Evolutionary conservation across 2,888 invertebrate genomes (phyloP).

Genomic region (Mythimna impura): DNA sequence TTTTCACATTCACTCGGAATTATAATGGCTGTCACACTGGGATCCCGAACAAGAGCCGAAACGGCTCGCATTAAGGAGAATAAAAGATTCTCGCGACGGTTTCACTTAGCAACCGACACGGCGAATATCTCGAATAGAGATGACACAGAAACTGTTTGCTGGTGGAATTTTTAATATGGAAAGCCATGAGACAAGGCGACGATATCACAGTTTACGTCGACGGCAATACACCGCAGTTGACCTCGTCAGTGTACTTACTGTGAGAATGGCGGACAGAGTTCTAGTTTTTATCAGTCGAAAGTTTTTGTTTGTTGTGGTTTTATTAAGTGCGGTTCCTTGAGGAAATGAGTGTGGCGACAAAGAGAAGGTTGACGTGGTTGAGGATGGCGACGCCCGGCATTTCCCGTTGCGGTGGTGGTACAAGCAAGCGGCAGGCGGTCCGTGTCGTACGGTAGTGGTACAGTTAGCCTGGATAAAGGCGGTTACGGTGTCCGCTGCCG

Average conservation of each 20-base stretch:
- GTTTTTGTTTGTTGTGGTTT: conserved; percentile 76
- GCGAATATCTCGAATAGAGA: conserved; percentile 80
- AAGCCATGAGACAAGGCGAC: conserved; percentile 64
- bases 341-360: conserved; percentile 79
- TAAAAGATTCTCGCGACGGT: conserved; percentile 85
- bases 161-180: conserved; percentile 76
- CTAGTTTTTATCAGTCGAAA: conserved; percentile 61
- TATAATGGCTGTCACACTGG: conserved; percentile 89
- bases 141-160: conserved; percentile 81
- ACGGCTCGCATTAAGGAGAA: conserved; percentile 86
- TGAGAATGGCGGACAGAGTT: conserved; percentile 57
- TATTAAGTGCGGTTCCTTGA: conserved; percentile 75
- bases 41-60: conserved; percentile 88
- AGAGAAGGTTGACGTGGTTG: conserved; percentile 69
- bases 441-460: conserved; percentile 83
- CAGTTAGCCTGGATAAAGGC: conserved; percentile 84
- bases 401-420: conserved; percentile 83
- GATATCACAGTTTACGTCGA: conserved; percentile 52
- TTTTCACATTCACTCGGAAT: conserved; percentile 88
- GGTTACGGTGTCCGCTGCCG: conserved; percentile 80
- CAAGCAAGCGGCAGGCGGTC: conserved; percentile 72
- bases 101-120: conserved; percentile 87
- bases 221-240: conserved; percentile 32
- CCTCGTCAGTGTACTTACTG: conserved; percentile 74
- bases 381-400: conserved; percentile 71